These are phyloP conservation scores for Drosophila kepulauana DNA, from an alignment of 1,140 invertebrate species.

Conservation along the genomic window DNA sequence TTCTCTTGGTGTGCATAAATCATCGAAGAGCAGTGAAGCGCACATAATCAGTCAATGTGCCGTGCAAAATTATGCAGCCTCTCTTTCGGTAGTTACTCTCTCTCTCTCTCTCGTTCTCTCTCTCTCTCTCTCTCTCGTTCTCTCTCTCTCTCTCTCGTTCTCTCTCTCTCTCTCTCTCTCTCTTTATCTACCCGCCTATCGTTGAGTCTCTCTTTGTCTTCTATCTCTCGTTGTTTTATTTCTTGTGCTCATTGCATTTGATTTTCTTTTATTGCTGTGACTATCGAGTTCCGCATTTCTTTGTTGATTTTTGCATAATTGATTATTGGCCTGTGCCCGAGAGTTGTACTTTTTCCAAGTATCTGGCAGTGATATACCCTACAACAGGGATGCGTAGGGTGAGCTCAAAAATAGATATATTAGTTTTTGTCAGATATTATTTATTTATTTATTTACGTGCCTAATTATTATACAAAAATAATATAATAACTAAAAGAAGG, in stretches of 20 bases:
- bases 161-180: neutral
- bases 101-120: neutral
- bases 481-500: too few species aligned
- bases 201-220: neutral
- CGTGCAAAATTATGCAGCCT: constrained; percentile 69
- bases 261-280: constrained; percentile 71
- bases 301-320: constrained; percentile 72
- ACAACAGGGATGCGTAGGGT: neutral
- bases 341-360: constrained; percentile 21
- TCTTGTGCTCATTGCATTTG: constrained; percentile 46
- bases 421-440: too few species aligned
- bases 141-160: neutral
- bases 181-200: neutral
- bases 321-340: constrained; percentile 60
- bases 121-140: constrained; percentile 1
- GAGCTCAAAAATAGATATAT: neutral
- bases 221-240: constrained; percentile 5
- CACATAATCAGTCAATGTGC: constrained; percentile 72
- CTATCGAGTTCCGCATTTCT: constrained; percentile 57
- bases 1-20: constrained; percentile 55
- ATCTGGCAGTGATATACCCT: constrained; percentile 13
- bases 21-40: constrained; percentile 53
- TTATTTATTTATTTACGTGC: too few species aligned
- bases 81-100: neutral
- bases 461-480: too few species aligned